Evolutionary conservation across 2,888 invertebrate genomes (phyloP).

Genomic region (Limenitis camilla): DNA sequence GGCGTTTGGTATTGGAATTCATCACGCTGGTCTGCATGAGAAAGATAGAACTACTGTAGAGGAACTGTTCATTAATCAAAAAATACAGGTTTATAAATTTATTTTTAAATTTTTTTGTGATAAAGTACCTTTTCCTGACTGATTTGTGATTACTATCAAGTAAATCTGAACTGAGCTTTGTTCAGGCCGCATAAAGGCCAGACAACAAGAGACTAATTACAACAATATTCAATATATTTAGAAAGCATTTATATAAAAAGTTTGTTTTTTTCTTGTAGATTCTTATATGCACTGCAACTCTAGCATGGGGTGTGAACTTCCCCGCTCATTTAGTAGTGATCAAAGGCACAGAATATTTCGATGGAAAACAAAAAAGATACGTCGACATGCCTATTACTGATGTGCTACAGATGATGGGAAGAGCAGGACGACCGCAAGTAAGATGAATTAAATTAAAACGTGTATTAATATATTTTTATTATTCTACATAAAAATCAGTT

Average conservation of each 20-base stretch:
- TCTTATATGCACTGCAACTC: slow-evolving; percentile 95
- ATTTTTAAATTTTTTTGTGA: no score
- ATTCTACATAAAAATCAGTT: background rate
- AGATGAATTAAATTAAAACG: no score
- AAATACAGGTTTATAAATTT: slow-evolving; percentile 85
- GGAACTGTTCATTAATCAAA: slow-evolving; percentile 93
- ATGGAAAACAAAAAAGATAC: slow-evolving; percentile 96
- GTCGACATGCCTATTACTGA: slow-evolving; percentile 99
- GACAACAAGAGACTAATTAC: no score
- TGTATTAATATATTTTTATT: background rate
- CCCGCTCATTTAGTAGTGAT: slow-evolving; percentile 99
- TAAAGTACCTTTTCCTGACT: no score
- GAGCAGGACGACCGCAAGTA: slow-evolving; percentile 92
- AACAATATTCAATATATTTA: no score
- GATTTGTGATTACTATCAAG: no score
- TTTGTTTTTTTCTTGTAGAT: slow-evolving; percentile 71
- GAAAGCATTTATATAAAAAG: background rate
- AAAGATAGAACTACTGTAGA: slow-evolving; percentile 93
- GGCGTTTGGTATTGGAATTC: slow-evolving; percentile 98
- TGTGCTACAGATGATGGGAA: slow-evolving; percentile 99
- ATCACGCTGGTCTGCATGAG: slow-evolving; percentile 98
- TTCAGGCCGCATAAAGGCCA: no score
- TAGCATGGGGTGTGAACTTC: slow-evolving; percentile 99
- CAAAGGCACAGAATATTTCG: slow-evolving; percentile 99
- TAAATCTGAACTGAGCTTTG: no score